These are phyloP conservation scores for Neosalanx taihuensis DNA, from an alignment of 2,797 vertebrate species.

Conservation along the genomic window DNA sequence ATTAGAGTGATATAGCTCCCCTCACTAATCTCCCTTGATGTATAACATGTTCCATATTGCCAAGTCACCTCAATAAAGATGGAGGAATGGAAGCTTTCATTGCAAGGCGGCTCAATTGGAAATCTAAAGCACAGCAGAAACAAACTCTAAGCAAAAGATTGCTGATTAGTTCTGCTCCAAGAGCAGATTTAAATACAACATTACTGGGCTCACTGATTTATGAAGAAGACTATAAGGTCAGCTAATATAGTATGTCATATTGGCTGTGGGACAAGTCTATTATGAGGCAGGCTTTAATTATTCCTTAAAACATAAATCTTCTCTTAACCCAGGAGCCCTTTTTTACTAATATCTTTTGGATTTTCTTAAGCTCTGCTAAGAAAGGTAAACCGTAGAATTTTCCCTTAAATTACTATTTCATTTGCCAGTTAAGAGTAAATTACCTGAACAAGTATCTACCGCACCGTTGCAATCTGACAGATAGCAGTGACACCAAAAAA, in stretches of 20 bases:
- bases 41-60: slow-evolving; percentile 47
- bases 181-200: slow-evolving; percentile 69
- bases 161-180: slow-evolving; percentile 70
- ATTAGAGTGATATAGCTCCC: slow-evolving; percentile 30
- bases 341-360: slow-evolving; percentile 60
- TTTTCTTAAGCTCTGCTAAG: slow-evolving; percentile 55
- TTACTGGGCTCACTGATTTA: slow-evolving; percentile 73
- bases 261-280: slow-evolving; percentile 69
- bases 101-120: slow-evolving; percentile 41
- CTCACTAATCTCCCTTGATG: slow-evolving; percentile 60
- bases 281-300: slow-evolving; percentile 68
- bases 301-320: slow-evolving; percentile 71
- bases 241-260: slow-evolving; percentile 68
- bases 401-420: slow-evolving; percentile 53
- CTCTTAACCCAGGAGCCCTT: slow-evolving; percentile 55
- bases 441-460: slow-evolving; percentile 14
- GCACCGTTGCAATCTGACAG: slow-evolving; percentile 24
- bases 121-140: slow-evolving; percentile 50
- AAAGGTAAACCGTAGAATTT: slow-evolving; percentile 43
- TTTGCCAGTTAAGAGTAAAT: slow-evolving; percentile 34
- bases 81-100: slow-evolving; percentile 39
- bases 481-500: slow-evolving; percentile 11
- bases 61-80: slow-evolving; percentile 36
- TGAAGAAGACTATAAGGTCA: slow-evolving; percentile 75
- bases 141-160: slow-evolving; percentile 59